Evolutionary conservation across 2,888 invertebrate genomes (phyloP).

Genomic region (Rhodophaea formosa): DNA sequence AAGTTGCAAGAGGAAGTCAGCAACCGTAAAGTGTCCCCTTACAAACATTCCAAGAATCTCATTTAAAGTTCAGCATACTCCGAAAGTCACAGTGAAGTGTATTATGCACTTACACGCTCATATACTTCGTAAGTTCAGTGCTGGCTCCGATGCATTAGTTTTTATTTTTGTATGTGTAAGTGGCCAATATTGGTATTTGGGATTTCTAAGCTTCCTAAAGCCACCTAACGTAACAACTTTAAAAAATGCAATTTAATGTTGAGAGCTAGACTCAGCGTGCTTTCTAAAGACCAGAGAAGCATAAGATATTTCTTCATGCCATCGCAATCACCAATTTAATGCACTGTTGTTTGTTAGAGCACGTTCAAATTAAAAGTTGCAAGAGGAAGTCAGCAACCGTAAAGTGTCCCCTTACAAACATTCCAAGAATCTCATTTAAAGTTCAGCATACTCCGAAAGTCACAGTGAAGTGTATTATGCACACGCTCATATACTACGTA

Average conservation of each 20-base stretch:
- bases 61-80: conserved; percentile 61
- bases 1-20: conserved; percentile 36
- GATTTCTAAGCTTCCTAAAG: too few species aligned
- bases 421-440: conserved; percentile 64
- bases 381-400: conserved; percentile 42
- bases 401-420: conserved; percentile 57
- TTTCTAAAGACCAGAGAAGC: too few species aligned
- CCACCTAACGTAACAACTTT: too few species aligned
- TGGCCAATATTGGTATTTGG: too few species aligned
- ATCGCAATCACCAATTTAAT: too few species aligned
- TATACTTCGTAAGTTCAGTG: conserved; percentile 36
- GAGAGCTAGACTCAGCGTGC: too few species aligned
- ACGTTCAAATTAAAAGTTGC: conserved; percentile 3
- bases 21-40: conserved; percentile 51
- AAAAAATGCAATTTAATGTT: too few species aligned
- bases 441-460: conserved; percentile 56
- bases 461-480: conserved; percentile 48
- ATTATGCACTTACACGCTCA: conserved; percentile 48
- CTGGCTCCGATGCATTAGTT: too few species aligned
- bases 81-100: conserved; percentile 48
- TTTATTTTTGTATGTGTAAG: too few species aligned
- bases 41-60: conserved; percentile 61
- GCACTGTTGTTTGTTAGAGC: too few species aligned
- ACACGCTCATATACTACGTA: conserved; percentile 38
- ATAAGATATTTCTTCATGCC: too few species aligned